These are phyloP conservation scores for Crenuchus spilurus DNA, from an alignment of 2,797 vertebrate genomes.

Conservation along the genomic window DNA sequence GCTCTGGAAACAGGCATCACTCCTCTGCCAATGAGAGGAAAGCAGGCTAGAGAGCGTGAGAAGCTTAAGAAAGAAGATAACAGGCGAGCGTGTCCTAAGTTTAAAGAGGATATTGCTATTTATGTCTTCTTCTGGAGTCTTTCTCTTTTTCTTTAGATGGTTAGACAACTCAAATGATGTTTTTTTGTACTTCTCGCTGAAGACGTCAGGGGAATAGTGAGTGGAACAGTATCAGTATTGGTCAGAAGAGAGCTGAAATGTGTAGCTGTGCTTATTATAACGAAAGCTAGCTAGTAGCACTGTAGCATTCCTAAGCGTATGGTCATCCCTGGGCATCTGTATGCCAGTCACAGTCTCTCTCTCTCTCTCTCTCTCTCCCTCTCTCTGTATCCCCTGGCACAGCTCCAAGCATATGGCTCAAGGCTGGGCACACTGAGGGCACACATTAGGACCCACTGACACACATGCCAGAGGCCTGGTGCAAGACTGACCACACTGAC, in stretches of 20 bases:
- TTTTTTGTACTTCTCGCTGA: background rate
- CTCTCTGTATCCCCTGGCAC: slow-evolving; percentile 43
- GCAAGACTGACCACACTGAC: slow-evolving; percentile 38
- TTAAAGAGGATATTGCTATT: slow-evolving; percentile 43
- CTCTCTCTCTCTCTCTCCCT: slow-evolving; percentile 30
- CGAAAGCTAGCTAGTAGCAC: slow-evolving; percentile 43
- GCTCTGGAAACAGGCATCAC: slow-evolving; percentile 17
- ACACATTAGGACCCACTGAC: slow-evolving; percentile 49
- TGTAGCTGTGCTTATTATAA: slow-evolving; percentile 10
- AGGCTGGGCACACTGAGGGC: slow-evolving; percentile 38
- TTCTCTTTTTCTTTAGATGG: slow-evolving; percentile 24
- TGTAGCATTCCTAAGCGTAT: slow-evolving; percentile 35
- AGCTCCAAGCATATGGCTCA: slow-evolving; percentile 48
- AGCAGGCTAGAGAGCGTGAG: slow-evolving; percentile 15
- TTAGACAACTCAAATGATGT: slow-evolving; percentile 32
- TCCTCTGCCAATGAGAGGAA: slow-evolving; percentile 6
- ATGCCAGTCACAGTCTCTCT: slow-evolving; percentile 38
- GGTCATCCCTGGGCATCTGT: slow-evolving; percentile 38
- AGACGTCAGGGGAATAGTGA: slow-evolving; percentile 12
- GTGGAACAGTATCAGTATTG: slow-evolving; percentile 24
- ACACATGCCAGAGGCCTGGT: slow-evolving; percentile 36
- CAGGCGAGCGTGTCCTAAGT: slow-evolving; percentile 28
- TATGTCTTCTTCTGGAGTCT: slow-evolving; percentile 30
- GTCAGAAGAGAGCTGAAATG: background rate
- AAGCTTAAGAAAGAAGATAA: slow-evolving; percentile 38